phyloP scores from a whole-genome alignment of 2,888 invertebrate genomes.

The Venustoraphidia nigricollis region DNA sequence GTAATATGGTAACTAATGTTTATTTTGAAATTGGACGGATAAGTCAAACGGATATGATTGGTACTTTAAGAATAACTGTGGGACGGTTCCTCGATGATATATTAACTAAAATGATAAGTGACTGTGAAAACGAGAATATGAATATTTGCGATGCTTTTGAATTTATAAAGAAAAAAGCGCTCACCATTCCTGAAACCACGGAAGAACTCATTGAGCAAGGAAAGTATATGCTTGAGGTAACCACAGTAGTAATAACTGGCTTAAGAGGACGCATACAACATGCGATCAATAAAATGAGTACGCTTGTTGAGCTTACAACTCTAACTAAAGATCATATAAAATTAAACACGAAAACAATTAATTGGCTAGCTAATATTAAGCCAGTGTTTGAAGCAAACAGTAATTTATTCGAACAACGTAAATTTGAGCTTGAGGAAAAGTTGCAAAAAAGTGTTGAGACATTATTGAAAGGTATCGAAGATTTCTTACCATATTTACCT shows the following conservation, averaged over 20 bases:
- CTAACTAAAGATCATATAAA: slow-evolving; percentile 59
- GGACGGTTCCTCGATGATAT: slow-evolving; percentile 41
- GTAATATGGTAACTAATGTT: slow-evolving; percentile 45
- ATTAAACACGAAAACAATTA: slow-evolving; percentile 66
- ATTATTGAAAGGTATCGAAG: slow-evolving; percentile 53
- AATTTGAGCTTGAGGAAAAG: slow-evolving; percentile 72
- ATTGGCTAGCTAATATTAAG: slow-evolving; percentile 68
- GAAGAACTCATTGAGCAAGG: slow-evolving; percentile 70
- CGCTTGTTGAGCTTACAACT: slow-evolving; percentile 61
- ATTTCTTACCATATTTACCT: slow-evolving; percentile 57
- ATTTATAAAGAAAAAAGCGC: slow-evolving; percentile 47
- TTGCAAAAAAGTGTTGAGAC: slow-evolving; percentile 50
- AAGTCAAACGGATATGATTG: slow-evolving; percentile 44
- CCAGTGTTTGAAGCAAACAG: slow-evolving; percentile 71
- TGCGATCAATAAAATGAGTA: slow-evolving; percentile 48
- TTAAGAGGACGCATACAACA: slow-evolving; percentile 53
- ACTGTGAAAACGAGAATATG: slow-evolving; percentile 48
- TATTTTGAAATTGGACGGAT: slow-evolving; percentile 51
- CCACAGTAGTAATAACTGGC: slow-evolving; percentile 50
- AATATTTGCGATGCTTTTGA: slow-evolving; percentile 59
- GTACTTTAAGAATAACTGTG: slow-evolving; percentile 41
- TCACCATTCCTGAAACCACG: slow-evolving; percentile 60
- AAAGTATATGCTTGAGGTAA: slow-evolving; percentile 64
- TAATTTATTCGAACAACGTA: slow-evolving; percentile 61
- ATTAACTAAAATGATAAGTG: slow-evolving; percentile 42